Evolutionary conservation across 2,888 invertebrate genomes (phyloP).

Genomic region (Xestia sexstrigata): DNA sequence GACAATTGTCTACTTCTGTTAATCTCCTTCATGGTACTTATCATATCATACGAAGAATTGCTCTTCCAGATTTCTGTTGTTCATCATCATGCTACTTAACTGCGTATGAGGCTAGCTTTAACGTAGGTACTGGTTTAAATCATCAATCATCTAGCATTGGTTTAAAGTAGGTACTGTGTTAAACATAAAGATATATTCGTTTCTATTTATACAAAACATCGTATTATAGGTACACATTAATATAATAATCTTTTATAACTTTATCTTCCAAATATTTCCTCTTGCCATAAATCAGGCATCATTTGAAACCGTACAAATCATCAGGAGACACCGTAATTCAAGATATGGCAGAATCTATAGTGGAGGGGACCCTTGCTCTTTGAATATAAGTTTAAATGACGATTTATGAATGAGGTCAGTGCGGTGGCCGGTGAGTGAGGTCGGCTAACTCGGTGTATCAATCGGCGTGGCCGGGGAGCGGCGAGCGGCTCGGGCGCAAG

Average conservation of each 20-base stretch:
- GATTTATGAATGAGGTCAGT: slow-evolving; percentile 89
- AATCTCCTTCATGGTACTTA: slow-evolving; percentile 37
- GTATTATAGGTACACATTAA: slow-evolving; percentile 4
- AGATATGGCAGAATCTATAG: slow-evolving; percentile 74
- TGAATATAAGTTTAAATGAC: slow-evolving; percentile 85
- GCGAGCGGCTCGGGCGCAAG: slow-evolving; percentile 48
- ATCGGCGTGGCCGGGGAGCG: slow-evolving; percentile 66
- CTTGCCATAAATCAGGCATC: slow-evolving; percentile 37
- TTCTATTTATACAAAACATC: slow-evolving; percentile 5
- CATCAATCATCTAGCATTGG: background rate
- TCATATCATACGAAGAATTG: slow-evolving; percentile 33
- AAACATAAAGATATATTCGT: background rate
- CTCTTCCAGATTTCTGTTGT: slow-evolving; percentile 35
- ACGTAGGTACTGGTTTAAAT: no score
- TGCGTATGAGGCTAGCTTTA: background rate
- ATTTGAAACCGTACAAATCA: slow-evolving; percentile 39
- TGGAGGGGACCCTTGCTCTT: slow-evolving; percentile 80
- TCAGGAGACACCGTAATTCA: slow-evolving; percentile 70
- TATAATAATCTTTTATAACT: slow-evolving; percentile 26
- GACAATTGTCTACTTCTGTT: slow-evolving; percentile 58
- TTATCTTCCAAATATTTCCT: slow-evolving; percentile 24
- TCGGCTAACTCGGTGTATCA: slow-evolving; percentile 80
- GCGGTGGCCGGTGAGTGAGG: slow-evolving; percentile 79
- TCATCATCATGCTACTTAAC: background rate
- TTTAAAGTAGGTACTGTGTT: background rate